Percentiles rank a stretch among this genome's conserved stretches.
Conservation (phyloP, 2,888 invertebrate genomes). For the Sesia apiformis region DNA sequence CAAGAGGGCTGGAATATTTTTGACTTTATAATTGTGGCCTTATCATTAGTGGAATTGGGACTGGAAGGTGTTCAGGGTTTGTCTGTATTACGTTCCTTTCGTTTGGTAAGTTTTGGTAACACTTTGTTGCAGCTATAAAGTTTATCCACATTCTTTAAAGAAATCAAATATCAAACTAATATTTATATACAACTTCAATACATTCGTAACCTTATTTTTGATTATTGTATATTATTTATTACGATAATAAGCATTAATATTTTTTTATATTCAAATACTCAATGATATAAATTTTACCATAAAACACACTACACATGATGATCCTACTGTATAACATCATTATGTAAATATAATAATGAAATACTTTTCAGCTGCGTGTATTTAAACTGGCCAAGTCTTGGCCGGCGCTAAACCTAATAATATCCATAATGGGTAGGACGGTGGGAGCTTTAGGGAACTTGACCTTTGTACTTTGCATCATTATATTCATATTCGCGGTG, state of each 20-base stretch:
- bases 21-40: slow-evolving; percentile 97
- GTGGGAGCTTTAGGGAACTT: slow-evolving; percentile 96
- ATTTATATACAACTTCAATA: no score
- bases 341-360: slow-evolving; percentile 54
- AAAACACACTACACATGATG: slow-evolving; percentile 4
- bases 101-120: slow-evolving; percentile 85
- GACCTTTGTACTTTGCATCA: slow-evolving; percentile 95
- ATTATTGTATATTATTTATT: no score
- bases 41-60: slow-evolving; percentile 94
- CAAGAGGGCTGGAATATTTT: slow-evolving; percentile 99
- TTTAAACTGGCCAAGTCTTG: slow-evolving; percentile 98
- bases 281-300: not conserved
- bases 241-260: no score
- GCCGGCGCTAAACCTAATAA: slow-evolving; percentile 95
- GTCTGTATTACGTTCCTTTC: slow-evolving; percentile 96
- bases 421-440: slow-evolving; percentile 96
- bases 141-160: no score
- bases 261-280: not conserved
- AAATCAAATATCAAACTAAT: no score
- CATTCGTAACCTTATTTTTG: no score
- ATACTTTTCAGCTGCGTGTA: slow-evolving; percentile 88
- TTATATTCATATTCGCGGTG: slow-evolving; percentile 97
- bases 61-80: slow-evolving; percentile 96
- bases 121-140: no score
- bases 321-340: not conserved